phyloP scores from a whole-genome alignment of 2,797 vertebrate species.

The Molossus alvarezi region DNA sequence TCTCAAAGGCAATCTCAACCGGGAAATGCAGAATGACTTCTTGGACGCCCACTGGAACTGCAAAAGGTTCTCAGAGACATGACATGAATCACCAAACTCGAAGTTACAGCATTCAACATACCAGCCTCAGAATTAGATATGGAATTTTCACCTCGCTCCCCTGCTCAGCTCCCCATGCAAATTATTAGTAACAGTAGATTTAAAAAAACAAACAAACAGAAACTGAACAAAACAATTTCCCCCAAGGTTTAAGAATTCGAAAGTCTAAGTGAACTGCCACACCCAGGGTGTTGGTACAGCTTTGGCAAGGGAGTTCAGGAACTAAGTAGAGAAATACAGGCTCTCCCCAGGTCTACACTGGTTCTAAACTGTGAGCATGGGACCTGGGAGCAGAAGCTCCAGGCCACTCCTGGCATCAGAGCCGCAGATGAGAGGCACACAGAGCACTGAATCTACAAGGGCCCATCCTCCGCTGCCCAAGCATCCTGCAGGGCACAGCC shows the following conservation, averaged over 20 bases:
- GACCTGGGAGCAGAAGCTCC: not conserved
- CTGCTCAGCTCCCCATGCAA: not conserved
- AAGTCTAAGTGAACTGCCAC: not conserved
- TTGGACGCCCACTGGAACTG: not conserved
- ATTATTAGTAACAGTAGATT: not conserved
- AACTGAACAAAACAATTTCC: not conserved
- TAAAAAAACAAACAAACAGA: not conserved
- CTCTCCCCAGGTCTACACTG: not conserved
- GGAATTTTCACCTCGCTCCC: not conserved
- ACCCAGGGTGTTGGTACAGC: not conserved
- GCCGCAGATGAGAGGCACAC: not conserved
- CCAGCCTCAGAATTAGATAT: not conserved
- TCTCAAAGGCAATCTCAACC: not conserved
- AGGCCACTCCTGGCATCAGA: no score
- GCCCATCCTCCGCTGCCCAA: not conserved
- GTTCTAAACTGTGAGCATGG: not conserved
- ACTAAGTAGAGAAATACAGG: not conserved
- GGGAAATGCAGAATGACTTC: not conserved
- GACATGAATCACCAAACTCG: not conserved
- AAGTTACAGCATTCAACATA: conserved; percentile 3
- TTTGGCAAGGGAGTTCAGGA: not conserved
- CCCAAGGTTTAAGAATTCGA: not conserved
- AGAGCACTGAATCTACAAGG: fast-evolving
- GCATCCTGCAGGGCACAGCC: not conserved
- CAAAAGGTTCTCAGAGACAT: not conserved